A percentile compares a stretch with the other conserved stretches of the same genome.
Evolutionary conservation across 2,113 vertebrate species (phyloP).

Genomic region (Oncorhynchus mykiss): DNA sequence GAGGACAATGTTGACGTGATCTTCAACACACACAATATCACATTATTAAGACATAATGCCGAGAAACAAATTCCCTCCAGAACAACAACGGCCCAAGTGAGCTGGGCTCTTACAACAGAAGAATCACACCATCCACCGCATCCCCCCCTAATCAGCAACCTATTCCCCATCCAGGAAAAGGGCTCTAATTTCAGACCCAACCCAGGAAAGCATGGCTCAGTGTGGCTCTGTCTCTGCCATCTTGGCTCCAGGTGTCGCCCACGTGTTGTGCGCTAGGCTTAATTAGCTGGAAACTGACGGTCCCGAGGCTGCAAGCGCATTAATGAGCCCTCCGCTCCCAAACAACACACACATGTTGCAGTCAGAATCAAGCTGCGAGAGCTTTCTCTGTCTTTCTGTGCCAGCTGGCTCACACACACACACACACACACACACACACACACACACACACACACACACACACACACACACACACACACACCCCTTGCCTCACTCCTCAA

Average conservation of each 20-base stretch:
- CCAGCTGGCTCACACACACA: conserved; percentile 53
- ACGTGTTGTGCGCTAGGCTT: conserved; percentile 53
- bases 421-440: too few species aligned
- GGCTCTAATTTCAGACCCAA: not conserved
- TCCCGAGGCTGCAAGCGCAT: conserved; percentile 42
- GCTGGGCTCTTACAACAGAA: not conserved
- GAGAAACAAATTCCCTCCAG: conserved; percentile 1
- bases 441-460: too few species aligned
- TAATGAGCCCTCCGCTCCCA: conserved; percentile 65
- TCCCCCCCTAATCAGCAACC: not conserved
- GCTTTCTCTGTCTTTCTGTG: conserved; percentile 9
- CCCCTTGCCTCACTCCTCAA: conserved; percentile 19
- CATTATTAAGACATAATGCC: conserved; percentile 23
- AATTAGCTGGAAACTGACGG: conserved; percentile 62
- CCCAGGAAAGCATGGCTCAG: conserved; percentile 22
- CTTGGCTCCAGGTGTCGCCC: conserved; percentile 67
- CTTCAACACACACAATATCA: not conserved
- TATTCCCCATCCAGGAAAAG: not conserved
- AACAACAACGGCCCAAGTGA: conserved; percentile 25
- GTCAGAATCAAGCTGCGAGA: conserved; percentile 3
- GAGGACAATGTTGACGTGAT: not conserved
- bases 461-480: too few species aligned
- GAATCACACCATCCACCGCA: not conserved
- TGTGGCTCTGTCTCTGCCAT: conserved; percentile 14
- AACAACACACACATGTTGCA: conserved; percentile 58